Percentiles rank a stretch among this genome's conserved stretches.
phyloP scores from a whole-genome alignment of 2,113 vertebrate genomes.

The Gasterosteus nipponicus region DNA sequence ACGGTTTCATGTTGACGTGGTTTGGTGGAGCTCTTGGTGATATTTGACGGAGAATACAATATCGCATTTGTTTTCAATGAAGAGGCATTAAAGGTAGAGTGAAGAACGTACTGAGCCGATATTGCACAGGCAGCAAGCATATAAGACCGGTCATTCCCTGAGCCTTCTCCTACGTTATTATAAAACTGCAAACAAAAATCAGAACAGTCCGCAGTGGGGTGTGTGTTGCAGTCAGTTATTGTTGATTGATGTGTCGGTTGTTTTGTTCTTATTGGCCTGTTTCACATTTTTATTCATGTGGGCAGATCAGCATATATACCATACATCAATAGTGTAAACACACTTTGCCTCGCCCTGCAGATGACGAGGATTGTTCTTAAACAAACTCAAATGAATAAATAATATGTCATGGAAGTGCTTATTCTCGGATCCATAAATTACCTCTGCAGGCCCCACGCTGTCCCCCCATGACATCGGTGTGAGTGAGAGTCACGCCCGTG shows the following conservation, averaged over 20 bases:
- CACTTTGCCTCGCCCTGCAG: slow-evolving; percentile 55
- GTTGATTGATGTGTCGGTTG: slow-evolving; percentile 50
- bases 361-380: slow-evolving; percentile 65
- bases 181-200: slow-evolving; percentile 42
- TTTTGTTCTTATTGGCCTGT: slow-evolving; percentile 47
- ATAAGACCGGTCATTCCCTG: slow-evolving; percentile 4
- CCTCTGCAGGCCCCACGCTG: slow-evolving; percentile 43
- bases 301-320: slow-evolving; percentile 66
- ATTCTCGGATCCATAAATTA: slow-evolving; percentile 68
- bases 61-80: slow-evolving; percentile 24
- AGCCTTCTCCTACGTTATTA: slow-evolving; percentile 14
- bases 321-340: slow-evolving; percentile 76
- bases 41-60: slow-evolving; percentile 22
- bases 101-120: background rate
- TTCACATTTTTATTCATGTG: slow-evolving; percentile 63
- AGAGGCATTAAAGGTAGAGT: background rate
- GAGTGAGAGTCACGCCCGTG: slow-evolving; percentile 54
- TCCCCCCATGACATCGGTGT: slow-evolving; percentile 54
- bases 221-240: slow-evolving; percentile 28
- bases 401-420: slow-evolving; percentile 62
- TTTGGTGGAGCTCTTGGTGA: slow-evolving; percentile 22
- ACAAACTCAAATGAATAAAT: slow-evolving; percentile 77
- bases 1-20: slow-evolving; percentile 11
- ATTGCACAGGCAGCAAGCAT: slow-evolving; percentile 3
- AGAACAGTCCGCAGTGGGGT: slow-evolving; percentile 3